Evolutionary conservation across 2,888 invertebrate species (phyloP), one percentile per base, ranked within the genome.

Genomic region (Fragum fragum): DNA sequence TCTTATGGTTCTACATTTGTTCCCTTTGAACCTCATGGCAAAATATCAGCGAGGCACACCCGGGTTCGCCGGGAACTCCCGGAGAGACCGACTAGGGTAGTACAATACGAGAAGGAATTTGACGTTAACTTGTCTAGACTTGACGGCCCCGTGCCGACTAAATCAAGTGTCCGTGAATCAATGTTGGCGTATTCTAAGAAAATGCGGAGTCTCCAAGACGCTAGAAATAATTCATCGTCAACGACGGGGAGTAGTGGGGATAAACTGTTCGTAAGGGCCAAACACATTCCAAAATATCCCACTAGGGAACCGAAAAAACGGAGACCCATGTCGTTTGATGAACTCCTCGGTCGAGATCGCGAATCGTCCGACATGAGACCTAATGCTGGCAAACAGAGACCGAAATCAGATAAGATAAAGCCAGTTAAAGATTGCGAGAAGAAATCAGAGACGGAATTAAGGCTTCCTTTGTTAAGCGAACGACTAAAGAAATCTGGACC

Each of bases 301-400:
- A 57, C 53, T 3, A 23, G 73, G n/a, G 32, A 55, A 26, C 81
- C 73, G 9, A 84, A 76, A 28, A 84, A 78, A 28, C 80, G 88
- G 36, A 85, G 89, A 21, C 90, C 90, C 5, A 85, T 88, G 81
- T 90, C 90, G 16, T 79, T 90, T 57, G 89, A 90, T 70, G 90
- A 90, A 74, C 79, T 89, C 1, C 76, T 88, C 1, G 89, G 90
- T 16, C 78, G 86, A 47, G 86, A 83, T 42, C 63, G 83, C 9
- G 83, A 83, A 5, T 1, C 73, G 5, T n/a, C 32, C 1, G 42
- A 68, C 1, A 75, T 71, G 11, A 59, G 73, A 36, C 72, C 76
- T 11, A 29, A 36, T 18, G 76, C 47, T 3, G 63, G 70, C 0
- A 80, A 78, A 59, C 76, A 59, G 59, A 70, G 87, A 39, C 87